Evolutionary conservation across 30 jellyfish, hydroid and myxozoan genomes (phyloP).

Genomic region (Mastigias papua): DNA sequence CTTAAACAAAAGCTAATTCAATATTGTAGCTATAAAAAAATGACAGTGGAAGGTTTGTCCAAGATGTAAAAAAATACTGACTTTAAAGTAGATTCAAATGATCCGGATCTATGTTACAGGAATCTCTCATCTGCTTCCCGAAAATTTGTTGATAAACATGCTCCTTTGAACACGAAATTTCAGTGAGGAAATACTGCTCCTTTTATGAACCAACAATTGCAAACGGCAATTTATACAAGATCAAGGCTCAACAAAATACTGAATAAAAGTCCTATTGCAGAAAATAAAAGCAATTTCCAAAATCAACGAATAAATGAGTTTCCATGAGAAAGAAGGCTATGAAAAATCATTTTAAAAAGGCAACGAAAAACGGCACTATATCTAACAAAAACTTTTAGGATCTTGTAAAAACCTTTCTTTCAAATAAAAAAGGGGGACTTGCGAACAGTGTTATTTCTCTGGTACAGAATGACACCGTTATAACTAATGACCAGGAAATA

Average conservation of each 20-base stretch:
- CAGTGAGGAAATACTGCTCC: constrained; percentile 63
- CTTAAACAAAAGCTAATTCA: constrained; percentile 42
- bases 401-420: constrained; percentile 36
- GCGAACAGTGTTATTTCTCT: constrained; percentile 43
- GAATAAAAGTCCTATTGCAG: constrained; percentile 37
- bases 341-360: constrained; percentile 51
- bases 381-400: constrained; percentile 50
- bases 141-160: constrained; percentile 24
- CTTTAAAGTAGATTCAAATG: constrained; percentile 24
- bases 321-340: constrained; percentile 36
- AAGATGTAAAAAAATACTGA: constrained; percentile 53
- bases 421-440: not conserved
- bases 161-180: constrained; percentile 19
- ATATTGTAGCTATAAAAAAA: constrained; percentile 42
- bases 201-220: constrained; percentile 46
- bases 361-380: constrained; percentile 34
- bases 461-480: constrained; percentile 37
- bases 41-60: constrained; percentile 30
- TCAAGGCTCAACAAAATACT: constrained; percentile 40
- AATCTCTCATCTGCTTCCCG: constrained; percentile 26
- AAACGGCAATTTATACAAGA: constrained; percentile 49
- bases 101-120: constrained; percentile 31
- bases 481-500: constrained; percentile 47
- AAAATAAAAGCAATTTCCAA: constrained; percentile 28
- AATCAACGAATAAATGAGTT: constrained; percentile 55